Evolutionary conservation across 2,797 vertebrate genomes (phyloP).

Genomic region (Rousettus madagascariensis): DNA sequence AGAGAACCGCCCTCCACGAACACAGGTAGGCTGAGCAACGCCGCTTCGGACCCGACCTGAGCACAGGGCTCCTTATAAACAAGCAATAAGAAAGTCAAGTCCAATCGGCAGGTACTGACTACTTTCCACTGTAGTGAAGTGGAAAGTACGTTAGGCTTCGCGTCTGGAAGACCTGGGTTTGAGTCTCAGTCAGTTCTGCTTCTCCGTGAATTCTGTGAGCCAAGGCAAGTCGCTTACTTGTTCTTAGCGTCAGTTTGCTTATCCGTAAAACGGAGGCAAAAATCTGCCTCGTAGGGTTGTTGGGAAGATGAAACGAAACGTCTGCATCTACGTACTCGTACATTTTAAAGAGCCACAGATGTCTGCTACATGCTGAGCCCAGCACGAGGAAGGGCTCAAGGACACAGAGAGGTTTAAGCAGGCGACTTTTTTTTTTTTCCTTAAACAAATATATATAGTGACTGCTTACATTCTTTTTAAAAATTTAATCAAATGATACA

Average conservation of each 20-base stretch:
- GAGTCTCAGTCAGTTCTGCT: neutral
- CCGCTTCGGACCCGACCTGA: neutral
- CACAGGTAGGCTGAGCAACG: neutral
- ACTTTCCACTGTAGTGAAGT: accelerated
- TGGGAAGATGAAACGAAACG: neutral
- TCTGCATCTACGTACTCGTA: neutral
- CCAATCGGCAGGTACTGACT: neutral
- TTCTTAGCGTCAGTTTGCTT: neutral
- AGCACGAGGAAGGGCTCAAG: accelerated
- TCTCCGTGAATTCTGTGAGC: neutral
- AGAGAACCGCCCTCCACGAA: neutral
- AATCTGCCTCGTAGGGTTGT: neutral
- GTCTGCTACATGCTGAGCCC: neutral
- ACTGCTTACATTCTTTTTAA: neutral
- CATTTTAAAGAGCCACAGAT: neutral
- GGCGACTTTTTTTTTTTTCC: neutral
- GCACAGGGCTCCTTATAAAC: neutral
- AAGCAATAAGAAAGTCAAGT: neutral
- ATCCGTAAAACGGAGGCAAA: neutral
- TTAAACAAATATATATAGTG: neutral
- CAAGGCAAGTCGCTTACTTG: neutral
- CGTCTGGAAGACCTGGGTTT: neutral
- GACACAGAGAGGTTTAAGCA: neutral
- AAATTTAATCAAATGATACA: neutral
- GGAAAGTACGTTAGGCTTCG: neutral